These are phyloP conservation scores for Astreopora myriophthalma DNA, from an alignment of 64 coral and sea anemone genomes.

Conservation along the genomic window DNA sequence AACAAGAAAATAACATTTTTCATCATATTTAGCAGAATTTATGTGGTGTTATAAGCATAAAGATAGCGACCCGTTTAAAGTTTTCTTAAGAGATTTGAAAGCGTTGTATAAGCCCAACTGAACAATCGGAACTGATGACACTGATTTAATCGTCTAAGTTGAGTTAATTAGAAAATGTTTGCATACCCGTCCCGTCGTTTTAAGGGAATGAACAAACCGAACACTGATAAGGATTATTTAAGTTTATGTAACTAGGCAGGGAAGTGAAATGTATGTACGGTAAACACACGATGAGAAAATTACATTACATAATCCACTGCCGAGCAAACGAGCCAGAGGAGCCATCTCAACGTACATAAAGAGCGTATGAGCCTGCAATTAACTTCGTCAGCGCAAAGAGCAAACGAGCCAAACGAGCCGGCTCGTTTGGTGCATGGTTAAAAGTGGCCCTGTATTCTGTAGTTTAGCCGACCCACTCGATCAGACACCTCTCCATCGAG, in stretches of 20 bases:
- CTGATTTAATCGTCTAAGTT: background rate
- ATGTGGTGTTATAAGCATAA: background rate
- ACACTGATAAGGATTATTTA: slow-evolving; percentile 1
- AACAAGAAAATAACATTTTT: background rate
- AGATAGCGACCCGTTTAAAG: background rate
- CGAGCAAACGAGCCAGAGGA: background rate
- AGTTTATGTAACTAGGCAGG: background rate
- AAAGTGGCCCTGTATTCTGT: too few relatives aligned
- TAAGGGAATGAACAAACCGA: background rate
- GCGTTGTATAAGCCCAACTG: background rate
- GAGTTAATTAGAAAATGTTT: background rate
- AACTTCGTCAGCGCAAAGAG: background rate
- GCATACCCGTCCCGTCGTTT: background rate
- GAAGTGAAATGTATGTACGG: background rate
- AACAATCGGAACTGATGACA: background rate
- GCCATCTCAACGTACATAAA: background rate
- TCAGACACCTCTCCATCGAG: too few relatives aligned
- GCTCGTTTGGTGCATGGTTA: background rate
- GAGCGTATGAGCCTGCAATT: background rate
- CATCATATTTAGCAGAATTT: background rate
- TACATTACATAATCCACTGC: background rate
- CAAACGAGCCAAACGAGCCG: background rate
- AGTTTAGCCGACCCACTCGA: too few relatives aligned
- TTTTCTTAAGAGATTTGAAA: background rate
- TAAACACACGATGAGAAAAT: background rate